Evolutionary conservation across 2,113 vertebrate genomes (phyloP).

Genomic region (Phaethornis superciliosus): DNA sequence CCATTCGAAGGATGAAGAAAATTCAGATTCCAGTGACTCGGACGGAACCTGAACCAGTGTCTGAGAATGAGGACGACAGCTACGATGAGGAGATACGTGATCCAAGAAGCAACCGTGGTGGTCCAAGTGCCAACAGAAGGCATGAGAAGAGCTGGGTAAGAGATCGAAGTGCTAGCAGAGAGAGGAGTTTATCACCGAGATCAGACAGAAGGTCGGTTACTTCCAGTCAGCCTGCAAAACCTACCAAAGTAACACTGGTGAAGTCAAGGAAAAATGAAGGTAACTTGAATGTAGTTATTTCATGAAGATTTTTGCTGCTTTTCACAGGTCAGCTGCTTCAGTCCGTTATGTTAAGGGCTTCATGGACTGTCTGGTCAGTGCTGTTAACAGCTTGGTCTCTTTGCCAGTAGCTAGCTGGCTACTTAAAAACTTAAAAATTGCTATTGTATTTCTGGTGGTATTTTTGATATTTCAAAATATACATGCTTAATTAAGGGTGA

Average conservation of each 20-base stretch:
- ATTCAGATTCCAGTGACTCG: slow-evolving; percentile 91
- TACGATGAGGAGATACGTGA: slow-evolving; percentile 93
- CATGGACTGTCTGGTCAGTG: neutral
- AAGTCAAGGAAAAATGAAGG: slow-evolving; percentile 98
- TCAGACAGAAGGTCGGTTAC: slow-evolving; percentile 89
- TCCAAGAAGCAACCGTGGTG: slow-evolving; percentile 81
- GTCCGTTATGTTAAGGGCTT: neutral
- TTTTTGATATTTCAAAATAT: neutral
- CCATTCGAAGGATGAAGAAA: slow-evolving; percentile 96
- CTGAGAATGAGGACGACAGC: slow-evolving; percentile 94
- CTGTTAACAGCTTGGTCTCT: neutral
- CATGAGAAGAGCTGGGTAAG: slow-evolving; percentile 83
- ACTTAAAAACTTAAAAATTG: neutral
- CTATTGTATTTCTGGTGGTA: neutral
- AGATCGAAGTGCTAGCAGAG: slow-evolving; percentile 90
- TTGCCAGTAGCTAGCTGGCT: neutral
- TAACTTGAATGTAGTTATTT: slow-evolving; percentile 39
- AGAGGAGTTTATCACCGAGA: slow-evolving; percentile 90
- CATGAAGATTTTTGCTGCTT: neutral
- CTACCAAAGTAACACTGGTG: slow-evolving; percentile 95
- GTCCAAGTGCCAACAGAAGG: slow-evolving; percentile 76
- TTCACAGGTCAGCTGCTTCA: neutral
- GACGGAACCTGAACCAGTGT: slow-evolving; percentile 88
- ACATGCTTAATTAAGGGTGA: neutral
- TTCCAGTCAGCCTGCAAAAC: slow-evolving; percentile 91